phyloP scores from a whole-genome alignment of 2,888 invertebrate species.

The Troilus luridus region DNA sequence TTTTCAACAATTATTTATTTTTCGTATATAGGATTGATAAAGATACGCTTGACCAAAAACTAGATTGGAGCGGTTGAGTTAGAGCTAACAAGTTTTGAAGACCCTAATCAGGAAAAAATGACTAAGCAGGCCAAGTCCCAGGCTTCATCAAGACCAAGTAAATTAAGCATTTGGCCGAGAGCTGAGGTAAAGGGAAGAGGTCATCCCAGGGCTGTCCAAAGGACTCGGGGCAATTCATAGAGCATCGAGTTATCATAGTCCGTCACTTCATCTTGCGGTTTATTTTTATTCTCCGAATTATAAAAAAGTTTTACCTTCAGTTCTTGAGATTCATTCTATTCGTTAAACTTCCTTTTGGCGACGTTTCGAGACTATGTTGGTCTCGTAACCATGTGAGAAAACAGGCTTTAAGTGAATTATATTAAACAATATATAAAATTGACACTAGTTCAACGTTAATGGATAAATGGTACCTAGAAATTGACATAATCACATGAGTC shows the following conservation, averaged over 20 bases:
- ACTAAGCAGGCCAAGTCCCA: neutral
- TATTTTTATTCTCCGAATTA: neutral
- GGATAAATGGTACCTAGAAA: too few species aligned
- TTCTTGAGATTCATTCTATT: too few species aligned
- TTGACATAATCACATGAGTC: too few species aligned
- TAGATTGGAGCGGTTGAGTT: constrained; percentile 1
- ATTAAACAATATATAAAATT: too few species aligned
- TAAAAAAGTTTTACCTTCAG: too few species aligned
- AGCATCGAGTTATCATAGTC: neutral
- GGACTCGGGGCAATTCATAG: neutral
- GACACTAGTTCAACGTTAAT: too few species aligned
- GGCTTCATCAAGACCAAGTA: neutral
- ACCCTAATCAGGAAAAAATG: neutral
- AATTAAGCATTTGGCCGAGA: constrained; percentile 22
- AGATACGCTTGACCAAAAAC: neutral
- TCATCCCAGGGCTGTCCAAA: neutral
- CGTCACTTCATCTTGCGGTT: neutral
- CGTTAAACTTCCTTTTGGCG: too few species aligned
- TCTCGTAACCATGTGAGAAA: too few species aligned
- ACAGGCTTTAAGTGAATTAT: too few species aligned
- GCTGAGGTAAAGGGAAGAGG: neutral
- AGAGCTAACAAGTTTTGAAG: constrained; percentile 2
- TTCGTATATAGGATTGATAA: neutral
- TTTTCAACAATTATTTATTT: too few species aligned
- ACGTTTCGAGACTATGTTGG: too few species aligned